phyloP scores from a whole-genome alignment of 2,797 vertebrate genomes.

The Chelon auratus region DNA sequence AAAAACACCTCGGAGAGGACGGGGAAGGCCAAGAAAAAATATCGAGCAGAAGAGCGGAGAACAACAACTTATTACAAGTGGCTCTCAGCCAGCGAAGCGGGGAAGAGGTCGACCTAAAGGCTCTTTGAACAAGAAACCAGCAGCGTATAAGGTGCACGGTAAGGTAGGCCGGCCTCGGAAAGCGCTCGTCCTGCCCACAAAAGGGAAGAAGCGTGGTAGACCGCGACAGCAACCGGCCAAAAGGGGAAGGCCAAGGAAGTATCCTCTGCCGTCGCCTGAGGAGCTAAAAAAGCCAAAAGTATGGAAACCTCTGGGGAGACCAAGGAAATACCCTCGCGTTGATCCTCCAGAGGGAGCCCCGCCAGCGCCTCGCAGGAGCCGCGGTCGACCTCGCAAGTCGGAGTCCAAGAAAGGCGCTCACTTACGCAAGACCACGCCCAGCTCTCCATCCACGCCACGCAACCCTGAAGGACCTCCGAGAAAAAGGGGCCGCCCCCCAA shows the following conservation, averaged over 20 bases:
- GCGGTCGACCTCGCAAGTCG: slow-evolving; percentile 82
- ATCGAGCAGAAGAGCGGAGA: background rate
- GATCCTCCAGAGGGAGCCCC: slow-evolving; percentile 56
- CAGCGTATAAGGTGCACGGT: slow-evolving; percentile 23
- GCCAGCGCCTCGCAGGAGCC: slow-evolving; percentile 59
- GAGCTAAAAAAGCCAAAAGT: slow-evolving; percentile 78
- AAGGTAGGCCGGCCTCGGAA: slow-evolving; percentile 61
- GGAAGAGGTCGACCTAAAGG: slow-evolving; percentile 81
- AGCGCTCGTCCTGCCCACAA: slow-evolving; percentile 21
- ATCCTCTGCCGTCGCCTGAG: slow-evolving; percentile 68
- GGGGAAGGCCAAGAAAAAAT: slow-evolving; percentile 66
- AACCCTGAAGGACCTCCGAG: slow-evolving; percentile 30
- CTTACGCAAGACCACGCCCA: slow-evolving; percentile 53
- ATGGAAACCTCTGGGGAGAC: slow-evolving; percentile 84
- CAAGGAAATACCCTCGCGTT: slow-evolving; percentile 80
- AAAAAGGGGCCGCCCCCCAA: slow-evolving; percentile 70
- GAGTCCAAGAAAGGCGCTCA: slow-evolving; percentile 76
- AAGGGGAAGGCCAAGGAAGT: slow-evolving; percentile 82
- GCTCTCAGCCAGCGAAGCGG: slow-evolving; percentile 43
- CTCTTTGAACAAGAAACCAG: slow-evolving; percentile 72
- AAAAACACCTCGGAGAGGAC: slow-evolving; percentile 24
- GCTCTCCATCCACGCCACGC: background rate
- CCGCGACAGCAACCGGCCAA: slow-evolving; percentile 64
- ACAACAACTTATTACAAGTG: slow-evolving; percentile 17
- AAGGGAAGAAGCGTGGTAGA: slow-evolving; percentile 69